A percentile compares a stretch with the other conserved stretches of the same genome.
phyloP scores from a whole-genome alignment of 2,113 vertebrate genomes.

The Isurus oxyrinchus region DNA sequence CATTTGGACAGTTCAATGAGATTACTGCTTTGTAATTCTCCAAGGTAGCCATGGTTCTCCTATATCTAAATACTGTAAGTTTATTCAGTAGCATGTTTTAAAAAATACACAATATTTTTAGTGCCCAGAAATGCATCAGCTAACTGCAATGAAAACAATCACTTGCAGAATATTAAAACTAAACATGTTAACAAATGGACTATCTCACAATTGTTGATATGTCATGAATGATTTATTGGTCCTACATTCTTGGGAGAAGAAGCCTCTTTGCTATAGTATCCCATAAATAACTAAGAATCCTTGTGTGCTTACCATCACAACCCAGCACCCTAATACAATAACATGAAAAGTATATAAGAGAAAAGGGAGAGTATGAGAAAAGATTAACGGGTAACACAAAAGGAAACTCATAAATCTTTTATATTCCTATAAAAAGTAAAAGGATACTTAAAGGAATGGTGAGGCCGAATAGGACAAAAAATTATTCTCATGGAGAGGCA shows the following conservation, averaged over 20 bases:
- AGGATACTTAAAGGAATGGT: not conserved
- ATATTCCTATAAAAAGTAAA: not conserved
- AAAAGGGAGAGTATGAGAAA: not conserved
- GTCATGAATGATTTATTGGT: not conserved
- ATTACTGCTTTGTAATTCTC: not conserved
- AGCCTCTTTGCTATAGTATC: not conserved
- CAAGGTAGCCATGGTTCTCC: not conserved
- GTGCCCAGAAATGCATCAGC: not conserved
- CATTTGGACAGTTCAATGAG: not conserved
- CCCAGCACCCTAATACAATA: not conserved
- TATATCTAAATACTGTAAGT: not conserved
- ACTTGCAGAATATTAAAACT: not conserved
- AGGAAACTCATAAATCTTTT: not conserved
- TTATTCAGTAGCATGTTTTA: not conserved
- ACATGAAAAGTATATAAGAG: not conserved
- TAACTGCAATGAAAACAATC: not conserved
- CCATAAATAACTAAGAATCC: not conserved
- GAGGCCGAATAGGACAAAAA: not conserved
- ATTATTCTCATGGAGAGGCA: not conserved
- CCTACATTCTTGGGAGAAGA: not conserved
- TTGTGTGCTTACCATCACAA: not conserved
- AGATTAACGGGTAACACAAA: not conserved
- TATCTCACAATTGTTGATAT: not conserved
- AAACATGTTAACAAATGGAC: not conserved
- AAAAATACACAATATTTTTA: not conserved